A percentile compares a stretch with the other conserved stretches of the same genome.
Conservation (phyloP, 1,140 invertebrate species). For the Calephelis virginiensis region DNA sequence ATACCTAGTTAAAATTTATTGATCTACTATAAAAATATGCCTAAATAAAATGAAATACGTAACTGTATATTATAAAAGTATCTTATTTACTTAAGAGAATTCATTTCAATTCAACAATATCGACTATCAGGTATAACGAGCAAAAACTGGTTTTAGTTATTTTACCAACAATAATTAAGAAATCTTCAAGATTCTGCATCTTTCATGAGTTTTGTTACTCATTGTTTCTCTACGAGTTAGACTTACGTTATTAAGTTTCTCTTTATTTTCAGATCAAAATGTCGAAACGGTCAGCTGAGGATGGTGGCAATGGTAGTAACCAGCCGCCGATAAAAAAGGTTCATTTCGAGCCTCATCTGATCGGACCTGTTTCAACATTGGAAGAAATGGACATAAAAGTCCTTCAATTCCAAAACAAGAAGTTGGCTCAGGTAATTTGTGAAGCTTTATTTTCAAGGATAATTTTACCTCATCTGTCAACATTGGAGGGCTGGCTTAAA, state of each 20-base stretch:
- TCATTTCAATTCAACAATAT: conserved; percentile 54
- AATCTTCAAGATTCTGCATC: background rate
- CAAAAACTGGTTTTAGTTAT: conserved; percentile 19
- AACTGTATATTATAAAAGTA: background rate
- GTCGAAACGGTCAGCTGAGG: conserved; percentile 86
- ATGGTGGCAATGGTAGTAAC: conserved; percentile 73
- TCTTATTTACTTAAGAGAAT: conserved; percentile 14
- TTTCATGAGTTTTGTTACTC: background rate
- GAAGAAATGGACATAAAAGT: conserved; percentile 99
- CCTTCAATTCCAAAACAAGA: conserved; percentile 97
- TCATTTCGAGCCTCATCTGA: conserved; percentile 94
- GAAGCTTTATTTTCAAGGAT: too few relatives aligned
- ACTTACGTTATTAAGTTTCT: conserved; percentile 15
- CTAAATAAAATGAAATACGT: conserved; percentile 15
- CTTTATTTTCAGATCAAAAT: conserved; percentile 75
- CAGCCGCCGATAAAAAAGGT: conserved; percentile 93
- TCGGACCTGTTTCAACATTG: conserved; percentile 94
- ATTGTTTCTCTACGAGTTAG: background rate
- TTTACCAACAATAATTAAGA: conserved; percentile 21
- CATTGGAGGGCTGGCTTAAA: too few relatives aligned
- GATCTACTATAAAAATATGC: background rate
- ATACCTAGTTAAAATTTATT: conserved; percentile 1
- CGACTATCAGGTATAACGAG: conserved; percentile 65
- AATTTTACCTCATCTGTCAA: too few relatives aligned
- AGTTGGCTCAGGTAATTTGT: conserved; percentile 89